Evolutionary conservation across 2,797 vertebrate genomes (phyloP).

Genomic region (Takifugu rubripes): DNA sequence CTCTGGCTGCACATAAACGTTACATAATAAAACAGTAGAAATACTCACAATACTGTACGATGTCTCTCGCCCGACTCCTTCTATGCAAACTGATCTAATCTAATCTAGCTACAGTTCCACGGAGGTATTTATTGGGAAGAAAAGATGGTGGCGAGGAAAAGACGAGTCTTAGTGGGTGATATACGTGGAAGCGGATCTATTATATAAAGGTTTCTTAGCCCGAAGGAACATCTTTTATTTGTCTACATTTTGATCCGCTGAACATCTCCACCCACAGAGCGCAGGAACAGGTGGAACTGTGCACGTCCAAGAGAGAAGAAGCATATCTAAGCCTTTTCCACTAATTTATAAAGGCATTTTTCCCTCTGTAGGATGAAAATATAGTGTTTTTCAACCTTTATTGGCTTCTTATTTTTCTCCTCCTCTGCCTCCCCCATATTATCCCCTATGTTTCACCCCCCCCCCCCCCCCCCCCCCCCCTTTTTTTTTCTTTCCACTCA

Average conservation of each 20-base stretch:
- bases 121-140: too few relatives aligned
- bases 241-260: constrained; percentile 42
- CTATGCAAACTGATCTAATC: too few relatives aligned
- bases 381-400: not conserved
- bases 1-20: not conserved
- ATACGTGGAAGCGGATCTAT: not conserved
- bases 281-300: constrained; percentile 6
- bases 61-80: not conserved
- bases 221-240: constrained; percentile 43
- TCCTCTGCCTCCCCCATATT: constrained; percentile 4
- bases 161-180: not conserved
- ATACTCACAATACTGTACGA: not conserved
- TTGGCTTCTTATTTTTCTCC: constrained; percentile 4
- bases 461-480: not conserved
- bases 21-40: constrained; percentile 9
- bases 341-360: constrained; percentile 28
- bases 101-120: too few relatives aligned
- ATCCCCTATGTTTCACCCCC: not conserved
- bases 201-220: constrained; percentile 33
- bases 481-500: not conserved
- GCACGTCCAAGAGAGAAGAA: constrained; percentile 11
- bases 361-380: too few relatives aligned
- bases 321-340: constrained; percentile 3
- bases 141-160: too few relatives aligned
- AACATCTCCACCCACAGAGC: constrained; percentile 48